phyloP scores from a whole-genome alignment of 2,797 vertebrate genomes.

The Columba guinea region DNA sequence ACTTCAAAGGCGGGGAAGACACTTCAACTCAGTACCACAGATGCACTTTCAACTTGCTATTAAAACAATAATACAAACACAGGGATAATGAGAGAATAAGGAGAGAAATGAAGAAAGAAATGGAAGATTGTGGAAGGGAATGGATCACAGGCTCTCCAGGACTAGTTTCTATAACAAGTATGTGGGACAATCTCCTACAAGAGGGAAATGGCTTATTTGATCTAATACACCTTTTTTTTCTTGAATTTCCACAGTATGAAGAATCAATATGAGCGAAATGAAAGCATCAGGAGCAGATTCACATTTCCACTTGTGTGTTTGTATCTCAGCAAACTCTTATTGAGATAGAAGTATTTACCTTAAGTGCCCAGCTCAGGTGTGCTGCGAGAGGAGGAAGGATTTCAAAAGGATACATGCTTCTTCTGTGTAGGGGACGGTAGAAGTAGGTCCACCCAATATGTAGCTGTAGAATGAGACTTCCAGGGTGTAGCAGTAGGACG shows the following conservation, averaged over 20 bases:
- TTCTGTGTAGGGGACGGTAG: conserved; percentile 92
- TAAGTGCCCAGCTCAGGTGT: neutral
- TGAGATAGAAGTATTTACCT: conserved; percentile 59
- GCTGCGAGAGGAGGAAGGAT: neutral
- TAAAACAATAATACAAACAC: conserved; percentile 27
- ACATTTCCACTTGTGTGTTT: conserved; percentile 60
- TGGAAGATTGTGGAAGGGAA: neutral
- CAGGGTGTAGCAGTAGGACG: conserved; percentile 96
- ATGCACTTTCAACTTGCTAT: conserved; percentile 31
- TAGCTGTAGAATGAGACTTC: conserved; percentile 99
- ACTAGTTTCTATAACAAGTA: conserved; percentile 18
- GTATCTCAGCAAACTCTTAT: conserved; percentile 24
- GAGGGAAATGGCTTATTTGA: conserved; percentile 64
- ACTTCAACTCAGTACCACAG: neutral
- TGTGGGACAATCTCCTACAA: conserved; percentile 52
- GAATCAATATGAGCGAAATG: conserved; percentile 64
- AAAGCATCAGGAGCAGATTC: conserved; percentile 54
- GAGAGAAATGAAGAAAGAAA: conserved; percentile 51
- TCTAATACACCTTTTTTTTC: conserved; percentile 48
- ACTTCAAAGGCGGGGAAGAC: neutral
- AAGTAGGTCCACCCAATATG: conserved; percentile 79
- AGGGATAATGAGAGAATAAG: conserved; percentile 28
- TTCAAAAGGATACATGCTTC: conserved; percentile 94
- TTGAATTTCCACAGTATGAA: conserved; percentile 57
- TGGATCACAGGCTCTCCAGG: conserved; percentile 48